A percentile compares a stretch with the other conserved stretches of the same genome.
These are phyloP conservation scores for Sparus aurata DNA, from an alignment of 2,797 vertebrate genomes.

Conservation along the genomic window DNA sequence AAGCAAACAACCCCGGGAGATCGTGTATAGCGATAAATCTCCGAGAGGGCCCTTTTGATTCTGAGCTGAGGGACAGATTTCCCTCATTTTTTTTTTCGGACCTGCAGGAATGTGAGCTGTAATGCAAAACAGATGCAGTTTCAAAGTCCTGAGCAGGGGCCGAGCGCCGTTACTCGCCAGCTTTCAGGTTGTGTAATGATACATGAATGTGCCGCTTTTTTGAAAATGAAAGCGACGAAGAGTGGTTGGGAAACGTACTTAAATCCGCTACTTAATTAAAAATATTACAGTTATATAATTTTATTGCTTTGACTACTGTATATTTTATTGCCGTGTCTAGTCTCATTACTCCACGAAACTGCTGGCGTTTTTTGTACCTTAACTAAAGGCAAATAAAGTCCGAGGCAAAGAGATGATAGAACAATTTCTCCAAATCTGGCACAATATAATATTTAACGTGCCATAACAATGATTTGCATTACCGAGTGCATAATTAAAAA, in stretches of 20 bases:
- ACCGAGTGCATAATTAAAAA: slow-evolving; percentile 29
- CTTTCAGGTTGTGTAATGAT: slow-evolving; percentile 35
- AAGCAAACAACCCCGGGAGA: slow-evolving; percentile 73
- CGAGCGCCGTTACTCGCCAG: slow-evolving; percentile 19
- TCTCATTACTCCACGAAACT: slow-evolving; percentile 36
- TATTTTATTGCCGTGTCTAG: slow-evolving; percentile 48
- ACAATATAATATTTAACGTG: slow-evolving; percentile 51
- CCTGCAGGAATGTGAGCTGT: slow-evolving; percentile 26
- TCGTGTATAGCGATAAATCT: slow-evolving; percentile 58
- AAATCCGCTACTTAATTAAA: slow-evolving; percentile 61
- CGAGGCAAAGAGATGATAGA: slow-evolving; percentile 22
- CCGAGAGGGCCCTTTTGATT: slow-evolving; percentile 53
- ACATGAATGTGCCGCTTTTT: slow-evolving; percentile 28
- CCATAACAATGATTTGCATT: slow-evolving; percentile 43
- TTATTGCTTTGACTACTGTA: slow-evolving; percentile 23
- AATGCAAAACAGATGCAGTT: slow-evolving; percentile 50
- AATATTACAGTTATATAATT: slow-evolving; percentile 50
- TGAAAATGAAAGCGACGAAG: slow-evolving; percentile 57
- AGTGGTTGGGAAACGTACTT: slow-evolving; percentile 23
- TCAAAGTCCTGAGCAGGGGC: slow-evolving; percentile 15
- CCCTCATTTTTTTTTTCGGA: slow-evolving; percentile 28
- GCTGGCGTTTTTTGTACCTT: slow-evolving; percentile 23
- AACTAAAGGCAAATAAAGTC: slow-evolving; percentile 28
- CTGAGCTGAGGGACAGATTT: slow-evolving; percentile 49
- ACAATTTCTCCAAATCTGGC: slow-evolving; percentile 43